phyloP scores from a whole-genome alignment of 2,113 vertebrate genomes.

The Synodontis membranacea region DNA sequence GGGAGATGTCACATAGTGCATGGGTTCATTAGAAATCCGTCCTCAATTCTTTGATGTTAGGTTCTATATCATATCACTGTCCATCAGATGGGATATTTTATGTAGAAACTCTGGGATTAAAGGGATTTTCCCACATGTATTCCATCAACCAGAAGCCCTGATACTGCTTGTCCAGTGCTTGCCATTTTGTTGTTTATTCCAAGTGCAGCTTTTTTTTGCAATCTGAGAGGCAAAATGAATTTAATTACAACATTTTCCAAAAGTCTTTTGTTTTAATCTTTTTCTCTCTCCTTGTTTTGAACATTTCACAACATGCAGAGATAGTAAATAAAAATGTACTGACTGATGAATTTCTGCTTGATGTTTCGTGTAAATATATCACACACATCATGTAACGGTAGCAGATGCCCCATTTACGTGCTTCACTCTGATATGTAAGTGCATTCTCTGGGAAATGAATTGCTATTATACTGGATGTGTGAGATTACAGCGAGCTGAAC shows the following conservation, averaged over 20 bases:
- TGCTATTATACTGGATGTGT: constrained; percentile 43
- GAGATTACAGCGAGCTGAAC: not conserved
- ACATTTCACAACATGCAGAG: not conserved
- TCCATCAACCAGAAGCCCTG: constrained; percentile 17
- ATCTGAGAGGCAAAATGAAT: not conserved
- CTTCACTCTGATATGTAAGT: not conserved
- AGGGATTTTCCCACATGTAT: constrained; percentile 2
- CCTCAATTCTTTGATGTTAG: constrained; percentile 40
- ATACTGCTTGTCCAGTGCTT: not conserved
- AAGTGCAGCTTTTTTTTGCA: not conserved
- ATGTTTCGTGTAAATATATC: not conserved
- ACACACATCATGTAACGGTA: not conserved
- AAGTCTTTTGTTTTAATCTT: not conserved
- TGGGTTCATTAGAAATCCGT: constrained; percentile 18
- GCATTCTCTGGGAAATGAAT: not conserved
- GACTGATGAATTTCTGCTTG: constrained; percentile 12
- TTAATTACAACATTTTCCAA: not conserved
- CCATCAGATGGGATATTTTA: constrained; percentile 39
- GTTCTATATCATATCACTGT: constrained; percentile 27
- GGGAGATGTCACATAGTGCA: constrained; percentile 28
- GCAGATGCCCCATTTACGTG: not conserved
- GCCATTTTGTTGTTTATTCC: not conserved
- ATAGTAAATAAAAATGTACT: constrained; percentile 35
- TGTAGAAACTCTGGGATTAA: constrained; percentile 36
- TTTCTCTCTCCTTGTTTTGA: not conserved